Percentiles rank a stretch among this genome's conserved stretches.
Conservation (phyloP, 2,797 vertebrate species). For the Discoglossus pictus region DNA sequence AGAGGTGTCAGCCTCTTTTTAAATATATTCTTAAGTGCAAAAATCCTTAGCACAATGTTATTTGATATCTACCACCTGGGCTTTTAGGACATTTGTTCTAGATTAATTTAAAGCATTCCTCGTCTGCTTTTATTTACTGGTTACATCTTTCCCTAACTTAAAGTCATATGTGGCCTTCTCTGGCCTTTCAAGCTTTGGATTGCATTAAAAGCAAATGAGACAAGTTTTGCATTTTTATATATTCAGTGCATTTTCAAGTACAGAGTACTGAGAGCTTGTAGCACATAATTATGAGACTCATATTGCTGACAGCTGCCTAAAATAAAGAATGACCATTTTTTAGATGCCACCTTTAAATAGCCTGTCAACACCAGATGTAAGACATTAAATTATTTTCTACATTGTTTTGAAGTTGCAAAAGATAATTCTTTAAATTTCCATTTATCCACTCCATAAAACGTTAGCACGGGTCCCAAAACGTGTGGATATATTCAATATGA, state of each 20-base stretch:
- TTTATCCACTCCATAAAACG: constrained; percentile 6
- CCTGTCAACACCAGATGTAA: constrained; percentile 54
- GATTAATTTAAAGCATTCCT: constrained; percentile 13
- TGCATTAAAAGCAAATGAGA: constrained; percentile 63
- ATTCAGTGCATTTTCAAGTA: constrained; percentile 61
- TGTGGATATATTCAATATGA: neutral
- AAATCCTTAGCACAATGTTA: too few species aligned
- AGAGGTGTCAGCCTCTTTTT: too few species aligned
- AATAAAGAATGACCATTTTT: constrained; percentile 60
- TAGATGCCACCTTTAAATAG: constrained; percentile 51
- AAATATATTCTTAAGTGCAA: too few species aligned
- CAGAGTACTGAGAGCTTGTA: constrained; percentile 60
- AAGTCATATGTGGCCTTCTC: constrained; percentile 49
- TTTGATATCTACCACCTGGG: neutral
- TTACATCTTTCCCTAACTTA: constrained; percentile 35
- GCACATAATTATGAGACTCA: constrained; percentile 61
- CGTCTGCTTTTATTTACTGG: constrained; percentile 23
- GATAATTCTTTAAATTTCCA: constrained; percentile 54
- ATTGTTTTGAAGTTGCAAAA: constrained; percentile 56
- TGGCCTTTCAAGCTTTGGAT: constrained; percentile 58
- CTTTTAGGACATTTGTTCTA: neutral
- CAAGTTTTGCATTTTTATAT: constrained; percentile 57
- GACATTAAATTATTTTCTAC: constrained; percentile 44
- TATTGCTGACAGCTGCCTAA: constrained; percentile 67
- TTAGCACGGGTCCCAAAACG: neutral